A percentile compares a stretch with the other conserved stretches of the same genome.
These are phyloP conservation scores for Teleiodes luculella DNA, from an alignment of 2,888 invertebrate genomes.

Conservation along the genomic window DNA sequence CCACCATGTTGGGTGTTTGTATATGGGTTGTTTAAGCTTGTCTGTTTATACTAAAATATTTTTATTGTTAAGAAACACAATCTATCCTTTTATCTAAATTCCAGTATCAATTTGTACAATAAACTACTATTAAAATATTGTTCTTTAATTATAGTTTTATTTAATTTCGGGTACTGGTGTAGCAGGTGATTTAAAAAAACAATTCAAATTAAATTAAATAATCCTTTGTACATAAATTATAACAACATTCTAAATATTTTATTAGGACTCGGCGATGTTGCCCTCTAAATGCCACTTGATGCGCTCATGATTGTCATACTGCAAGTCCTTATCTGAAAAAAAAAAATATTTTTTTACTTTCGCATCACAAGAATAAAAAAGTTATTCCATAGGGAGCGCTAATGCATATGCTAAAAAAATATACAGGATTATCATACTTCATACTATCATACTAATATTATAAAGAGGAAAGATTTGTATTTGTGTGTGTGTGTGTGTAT, in stretches of 20 bases:
- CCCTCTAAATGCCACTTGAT: constrained; percentile 34
- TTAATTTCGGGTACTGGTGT: constrained; percentile 16
- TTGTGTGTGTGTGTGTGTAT: too few relatives aligned
- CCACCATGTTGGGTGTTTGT: constrained; percentile 57
- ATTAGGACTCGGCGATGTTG: constrained; percentile 40
- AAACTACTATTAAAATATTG: constrained; percentile 62
- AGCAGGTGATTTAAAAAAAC: neutral
- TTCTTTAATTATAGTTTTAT: constrained; percentile 43
- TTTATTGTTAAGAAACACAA: constrained; percentile 57
- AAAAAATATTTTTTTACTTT: neutral
- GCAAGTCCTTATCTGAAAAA: constrained; percentile 54
- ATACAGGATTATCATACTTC: too few relatives aligned
- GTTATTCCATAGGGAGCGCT: too few relatives aligned
- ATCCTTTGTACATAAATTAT: constrained; percentile 66
- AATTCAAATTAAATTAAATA: constrained; percentile 33
- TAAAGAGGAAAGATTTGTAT: too few relatives aligned
- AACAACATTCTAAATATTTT: constrained; percentile 50
- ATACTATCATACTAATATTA: too few relatives aligned
- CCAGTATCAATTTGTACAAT: constrained; percentile 73
- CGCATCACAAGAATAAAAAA: too few relatives aligned
- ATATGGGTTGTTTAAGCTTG: constrained; percentile 65
- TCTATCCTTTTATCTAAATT: constrained; percentile 68
- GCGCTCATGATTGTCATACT: constrained; percentile 43
- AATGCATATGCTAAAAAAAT: too few relatives aligned
- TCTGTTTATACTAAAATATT: constrained; percentile 50